These are phyloP conservation scores for Ictalurus punctatus DNA, from an alignment of 2,113 vertebrate species.

Conservation along the genomic window DNA sequence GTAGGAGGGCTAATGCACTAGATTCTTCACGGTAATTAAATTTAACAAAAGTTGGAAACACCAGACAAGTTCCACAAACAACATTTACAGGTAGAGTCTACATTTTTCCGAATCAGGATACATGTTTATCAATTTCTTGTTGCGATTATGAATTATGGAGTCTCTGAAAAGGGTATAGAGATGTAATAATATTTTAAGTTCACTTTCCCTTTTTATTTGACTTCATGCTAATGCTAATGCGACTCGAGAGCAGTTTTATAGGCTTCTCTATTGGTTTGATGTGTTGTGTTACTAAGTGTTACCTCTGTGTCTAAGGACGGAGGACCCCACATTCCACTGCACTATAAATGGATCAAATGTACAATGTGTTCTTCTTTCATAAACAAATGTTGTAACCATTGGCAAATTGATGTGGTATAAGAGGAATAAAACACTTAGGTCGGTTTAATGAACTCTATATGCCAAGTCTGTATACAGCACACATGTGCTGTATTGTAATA, in stretches of 20 bases:
- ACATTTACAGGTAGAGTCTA: not conserved
- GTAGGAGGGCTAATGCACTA: not conserved
- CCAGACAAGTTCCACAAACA: not conserved
- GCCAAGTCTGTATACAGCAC: too few relatives aligned
- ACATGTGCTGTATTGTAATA: too few relatives aligned
- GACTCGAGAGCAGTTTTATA: not conserved
- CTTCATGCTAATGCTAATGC: not conserved
- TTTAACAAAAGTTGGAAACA: not conserved
- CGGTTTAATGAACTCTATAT: too few relatives aligned
- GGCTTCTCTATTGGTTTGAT: not conserved
- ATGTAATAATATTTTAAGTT: not conserved
- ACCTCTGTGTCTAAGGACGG: too few relatives aligned
- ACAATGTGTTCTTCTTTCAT: too few relatives aligned
- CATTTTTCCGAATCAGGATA: not conserved
- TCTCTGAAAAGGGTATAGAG: not conserved
- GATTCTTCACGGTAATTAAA: slow-evolving; percentile 23
- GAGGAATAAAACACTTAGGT: too few relatives aligned
- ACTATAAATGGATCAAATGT: too few relatives aligned
- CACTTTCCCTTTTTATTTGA: not conserved
- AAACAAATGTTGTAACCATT: too few relatives aligned
- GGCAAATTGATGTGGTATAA: too few relatives aligned
- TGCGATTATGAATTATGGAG: not conserved
- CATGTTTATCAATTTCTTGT: too few relatives aligned
- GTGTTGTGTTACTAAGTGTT: not conserved
- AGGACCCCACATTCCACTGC: too few relatives aligned